Evolutionary conservation across 2,888 invertebrate genomes (phyloP), one percentile per base, ranked within the genome.

Genomic region (Vannuccia rotundouncinata): DNA sequence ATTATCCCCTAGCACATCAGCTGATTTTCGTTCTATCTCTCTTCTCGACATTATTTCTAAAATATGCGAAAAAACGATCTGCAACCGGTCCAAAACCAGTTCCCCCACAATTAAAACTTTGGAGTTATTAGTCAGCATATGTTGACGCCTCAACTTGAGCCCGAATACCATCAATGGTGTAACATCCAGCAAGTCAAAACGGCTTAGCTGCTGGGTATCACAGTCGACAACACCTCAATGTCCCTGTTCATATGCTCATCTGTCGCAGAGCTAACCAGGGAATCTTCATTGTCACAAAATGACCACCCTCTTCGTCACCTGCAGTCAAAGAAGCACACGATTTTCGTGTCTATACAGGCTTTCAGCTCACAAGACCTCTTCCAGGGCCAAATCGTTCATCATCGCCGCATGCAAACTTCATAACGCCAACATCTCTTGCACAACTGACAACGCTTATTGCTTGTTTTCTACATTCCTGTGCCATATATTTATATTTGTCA

Each of bases 1-100:
- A n/a, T n/a, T n/a, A n/a, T n/a, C n/a, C n/a, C n/a, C n/a, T n/a
- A n/a, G n/a, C n/a, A n/a, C n/a, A n/a, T n/a, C n/a, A n/a, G n/a
- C n/a, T n/a, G n/a, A 66, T 22, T 66, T 66, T 66, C 5, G 66
- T 66, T 2, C 66, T 66, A 66, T 66, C 17, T 13, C 66, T 66
- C 66, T 66, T 22, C 66, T 66, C 25, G 25, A 66, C 22, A 66
- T 66, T 2, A 66, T 66, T 22, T 66, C 66, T 27, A 66, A 66
- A 66, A 66, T 66, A 66, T 66, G 66, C 22, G 66, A 66, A 66
- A 66, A 66, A 66, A 66, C 45, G 13, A 66, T 66, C 22, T 66
- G 66, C 66, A 66, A 66, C 66, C 66, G 66, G 66, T 66, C 13
- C 66, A 66, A 66, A 22, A n/a, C n/a, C n/a, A n/a, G n/a, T n/a